Evolutionary conservation across 2,888 invertebrate species (phyloP), one percentile per base, ranked within the genome.

Genomic region (Caradrina clavipalpis): DNA sequence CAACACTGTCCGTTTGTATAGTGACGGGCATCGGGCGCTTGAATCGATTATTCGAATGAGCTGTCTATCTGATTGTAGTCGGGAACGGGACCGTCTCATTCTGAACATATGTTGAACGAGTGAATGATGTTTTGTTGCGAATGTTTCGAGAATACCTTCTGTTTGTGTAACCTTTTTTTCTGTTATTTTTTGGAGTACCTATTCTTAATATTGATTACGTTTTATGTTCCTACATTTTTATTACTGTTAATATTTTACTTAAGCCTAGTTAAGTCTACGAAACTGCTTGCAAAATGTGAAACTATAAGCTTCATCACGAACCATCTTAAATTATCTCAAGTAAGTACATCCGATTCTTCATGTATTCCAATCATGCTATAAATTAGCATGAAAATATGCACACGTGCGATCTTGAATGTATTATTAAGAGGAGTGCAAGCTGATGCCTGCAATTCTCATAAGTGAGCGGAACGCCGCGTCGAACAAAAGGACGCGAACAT

Each of bases 41-140:
- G 87, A 88, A 92, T 92, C 91, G 92, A 92, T 93, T 92, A 91
- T 90, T 92, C 89, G 89, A 91, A 90, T 90, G 91, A 91, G 90
- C 88, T 90, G 87, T 88, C 89, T 87, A 91, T 91, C 88, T 87
- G 89, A 92, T 92, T 90, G 90, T 88, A 81, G 85, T 85, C 86
- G 86, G 84, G 89, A 84, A 86, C 81, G 85, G 86, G 81, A 80
- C 76, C 78, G 76, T 86, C 86, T 86, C 83, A 81, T 85, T 87
- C 84, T 80, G 74, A 81, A 81, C 80, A 73, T 85, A 73, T 81
- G 81, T 81, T 80, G 78, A 77, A 79, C 69, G 79, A 81, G 61
- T 86, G 84, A 85, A 78, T 75, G 80, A 82, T 82, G 76, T 79
- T 73, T 71, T 78, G 70, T 77, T 76, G 70, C 65, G 71, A 84